phyloP scores from a whole-genome alignment of 2,888 invertebrate species.

The Catonia carolina region DNA sequence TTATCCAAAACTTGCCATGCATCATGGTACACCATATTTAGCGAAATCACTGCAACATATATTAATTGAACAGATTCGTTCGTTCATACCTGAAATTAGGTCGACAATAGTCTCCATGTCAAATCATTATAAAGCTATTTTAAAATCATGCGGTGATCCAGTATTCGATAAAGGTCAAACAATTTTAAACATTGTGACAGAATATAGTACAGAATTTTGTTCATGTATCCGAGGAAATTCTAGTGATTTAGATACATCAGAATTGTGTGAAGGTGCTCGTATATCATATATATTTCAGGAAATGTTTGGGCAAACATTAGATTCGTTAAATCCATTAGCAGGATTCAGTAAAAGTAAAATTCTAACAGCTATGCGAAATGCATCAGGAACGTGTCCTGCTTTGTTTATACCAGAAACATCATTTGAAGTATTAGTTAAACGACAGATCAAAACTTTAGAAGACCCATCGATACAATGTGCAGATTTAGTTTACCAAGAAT shows the following conservation, averaged over 20 bases:
- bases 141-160: conserved; percentile 54
- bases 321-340: conserved; percentile 52
- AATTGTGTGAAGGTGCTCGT: conserved; percentile 52
- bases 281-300: conserved; percentile 62
- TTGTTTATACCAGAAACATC: conserved; percentile 48
- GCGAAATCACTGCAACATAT: conserved; percentile 53
- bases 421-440: conserved; percentile 57
- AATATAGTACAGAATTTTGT: conserved; percentile 56
- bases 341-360: conserved; percentile 53
- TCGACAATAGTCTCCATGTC: conserved; percentile 51
- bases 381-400: conserved; percentile 47
- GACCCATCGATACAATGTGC: conserved; percentile 57
- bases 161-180: conserved; percentile 52
- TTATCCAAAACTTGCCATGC: conserved; percentile 53
- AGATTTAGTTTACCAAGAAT: conserved; percentile 56
- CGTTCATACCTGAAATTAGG: conserved; percentile 56
- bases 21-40: conserved; percentile 53
- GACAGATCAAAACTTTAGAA: conserved; percentile 55
- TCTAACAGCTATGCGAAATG: conserved; percentile 58
- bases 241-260: conserved; percentile 51
- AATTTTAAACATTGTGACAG: conserved; percentile 55
- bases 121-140: conserved; percentile 52
- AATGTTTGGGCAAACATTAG: conserved; percentile 53
- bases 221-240: conserved; percentile 57
- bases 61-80: conserved; percentile 56